Evolutionary conservation across 2,888 invertebrate genomes (phyloP).

Genomic region (Diaprepes abbreviatus): DNA sequence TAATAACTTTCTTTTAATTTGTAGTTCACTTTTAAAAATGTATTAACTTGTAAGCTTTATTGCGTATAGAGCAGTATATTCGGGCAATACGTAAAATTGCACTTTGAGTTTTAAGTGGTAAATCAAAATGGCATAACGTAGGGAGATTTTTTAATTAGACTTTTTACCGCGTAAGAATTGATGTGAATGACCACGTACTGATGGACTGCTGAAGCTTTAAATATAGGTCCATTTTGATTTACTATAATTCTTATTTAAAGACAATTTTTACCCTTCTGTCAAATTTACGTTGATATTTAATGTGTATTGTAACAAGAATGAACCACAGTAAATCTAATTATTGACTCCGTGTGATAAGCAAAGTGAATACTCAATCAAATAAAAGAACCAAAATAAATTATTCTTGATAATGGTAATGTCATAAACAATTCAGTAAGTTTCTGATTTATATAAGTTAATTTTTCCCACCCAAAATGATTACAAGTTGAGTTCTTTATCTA

Average conservation of each 20-base stretch:
- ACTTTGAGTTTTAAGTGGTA: slow-evolving; percentile 10
- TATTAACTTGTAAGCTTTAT: background rate
- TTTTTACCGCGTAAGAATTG: background rate
- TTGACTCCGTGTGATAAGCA: too few relatives aligned
- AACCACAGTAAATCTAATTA: too few relatives aligned
- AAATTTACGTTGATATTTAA: too few relatives aligned
- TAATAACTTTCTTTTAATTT: background rate
- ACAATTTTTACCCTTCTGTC: background rate
- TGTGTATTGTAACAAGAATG: too few relatives aligned
- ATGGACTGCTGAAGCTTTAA: slow-evolving; percentile 13
- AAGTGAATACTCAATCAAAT: too few relatives aligned
- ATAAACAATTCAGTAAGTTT: too few relatives aligned
- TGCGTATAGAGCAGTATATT: background rate
- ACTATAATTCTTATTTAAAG: slow-evolving; percentile 8
- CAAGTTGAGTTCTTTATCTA: too few relatives aligned
- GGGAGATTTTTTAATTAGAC: slow-evolving; percentile 6
- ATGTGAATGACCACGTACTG: background rate
- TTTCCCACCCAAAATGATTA: too few relatives aligned
- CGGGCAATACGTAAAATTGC: background rate
- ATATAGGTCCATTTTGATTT: background rate
- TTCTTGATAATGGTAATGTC: too few relatives aligned
- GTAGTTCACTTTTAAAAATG: slow-evolving; percentile 8
- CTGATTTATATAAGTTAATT: too few relatives aligned
- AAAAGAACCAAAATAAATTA: too few relatives aligned
- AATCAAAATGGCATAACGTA: background rate